Conservation (phyloP, 2,113 vertebrate genomes). For the Perca flavescens region DNA sequence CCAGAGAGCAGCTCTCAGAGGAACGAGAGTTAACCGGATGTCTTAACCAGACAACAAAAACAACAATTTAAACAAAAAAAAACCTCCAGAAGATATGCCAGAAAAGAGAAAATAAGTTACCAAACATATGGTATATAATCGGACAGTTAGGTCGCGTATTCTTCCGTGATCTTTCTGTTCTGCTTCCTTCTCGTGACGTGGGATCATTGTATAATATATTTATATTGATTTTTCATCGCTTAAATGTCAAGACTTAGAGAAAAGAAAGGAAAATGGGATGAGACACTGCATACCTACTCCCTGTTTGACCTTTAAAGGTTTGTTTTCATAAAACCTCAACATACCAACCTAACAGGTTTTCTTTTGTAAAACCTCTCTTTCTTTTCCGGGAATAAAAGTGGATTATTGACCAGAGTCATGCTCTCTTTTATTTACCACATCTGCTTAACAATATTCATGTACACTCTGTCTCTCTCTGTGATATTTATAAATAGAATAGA, state of each 20-base stretch:
- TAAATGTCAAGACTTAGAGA: constrained; percentile 56
- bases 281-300: constrained; percentile 36
- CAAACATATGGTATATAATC: neutral
- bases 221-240: constrained; percentile 43
- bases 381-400: constrained; percentile 14
- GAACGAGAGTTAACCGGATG: neutral
- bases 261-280: constrained; percentile 51
- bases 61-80: neutral
- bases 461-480: neutral
- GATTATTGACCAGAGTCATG: constrained; percentile 18
- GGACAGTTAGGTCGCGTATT: neutral
- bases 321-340: constrained; percentile 56
- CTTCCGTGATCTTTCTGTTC: neutral
- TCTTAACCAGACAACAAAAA: constrained; percentile 5
- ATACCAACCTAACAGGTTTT: constrained; percentile 15
- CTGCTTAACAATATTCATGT: neutral
- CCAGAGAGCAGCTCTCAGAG: constrained; percentile 2
- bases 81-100: neutral
- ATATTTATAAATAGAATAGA: neutral
- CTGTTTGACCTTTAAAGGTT: constrained; percentile 65
- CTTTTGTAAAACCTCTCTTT: neutral
- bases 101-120: constrained; percentile 1
- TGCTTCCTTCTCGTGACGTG: constrained; percentile 6
- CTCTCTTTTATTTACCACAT: constrained; percentile 4
- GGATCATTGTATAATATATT: constrained; percentile 6